Percentiles rank a stretch among this genome's conserved stretches.
These are phyloP conservation scores for Lissonota sp. DNA, from an alignment of 2,888 invertebrate genomes.

Conservation along the genomic window DNA sequence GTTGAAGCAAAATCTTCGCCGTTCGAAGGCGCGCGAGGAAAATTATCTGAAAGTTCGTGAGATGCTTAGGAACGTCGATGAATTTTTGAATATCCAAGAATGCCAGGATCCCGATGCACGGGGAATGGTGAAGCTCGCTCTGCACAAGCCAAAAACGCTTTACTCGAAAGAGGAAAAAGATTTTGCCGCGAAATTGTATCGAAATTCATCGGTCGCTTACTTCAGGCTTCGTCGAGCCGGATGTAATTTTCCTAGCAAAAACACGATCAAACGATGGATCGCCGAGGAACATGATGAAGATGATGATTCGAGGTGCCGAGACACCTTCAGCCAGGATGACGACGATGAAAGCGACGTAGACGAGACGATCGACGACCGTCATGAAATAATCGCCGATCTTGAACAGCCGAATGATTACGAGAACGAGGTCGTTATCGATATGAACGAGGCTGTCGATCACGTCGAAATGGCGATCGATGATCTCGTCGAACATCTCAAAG, in stretches of 20 bases:
- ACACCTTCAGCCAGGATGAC: background rate
- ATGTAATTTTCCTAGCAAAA: conserved; percentile 57
- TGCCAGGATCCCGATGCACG: conserved; percentile 56
- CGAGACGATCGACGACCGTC: background rate
- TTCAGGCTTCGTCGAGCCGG: conserved; percentile 42
- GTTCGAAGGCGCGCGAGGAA: conserved; percentile 25
- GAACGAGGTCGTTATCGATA: conserved; percentile 4
- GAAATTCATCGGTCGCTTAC: conserved; percentile 49
- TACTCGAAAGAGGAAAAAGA: conserved; percentile 61
- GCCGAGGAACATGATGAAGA: conserved; percentile 24
- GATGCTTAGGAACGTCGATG: conserved; percentile 44
- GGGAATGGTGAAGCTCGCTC: conserved; percentile 62
- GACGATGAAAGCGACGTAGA: background rate
- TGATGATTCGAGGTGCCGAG: background rate
- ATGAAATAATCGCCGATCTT: background rate
- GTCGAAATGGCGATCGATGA: conserved; percentile 21
- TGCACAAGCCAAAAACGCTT: conserved; percentile 57
- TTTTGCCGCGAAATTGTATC: conserved; percentile 53
- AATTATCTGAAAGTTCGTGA: conserved; percentile 13
- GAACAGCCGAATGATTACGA: background rate
- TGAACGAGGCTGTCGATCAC: conserved; percentile 7
- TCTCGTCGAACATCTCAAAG: conserved; percentile 28
- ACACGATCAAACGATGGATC: conserved; percentile 59
- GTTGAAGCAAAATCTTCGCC: conserved; percentile 45
- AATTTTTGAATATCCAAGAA: conserved; percentile 55